Evolutionary conservation across 2,888 invertebrate species (phyloP).

Genomic region (Imbricaverruca yamaguchii): DNA sequence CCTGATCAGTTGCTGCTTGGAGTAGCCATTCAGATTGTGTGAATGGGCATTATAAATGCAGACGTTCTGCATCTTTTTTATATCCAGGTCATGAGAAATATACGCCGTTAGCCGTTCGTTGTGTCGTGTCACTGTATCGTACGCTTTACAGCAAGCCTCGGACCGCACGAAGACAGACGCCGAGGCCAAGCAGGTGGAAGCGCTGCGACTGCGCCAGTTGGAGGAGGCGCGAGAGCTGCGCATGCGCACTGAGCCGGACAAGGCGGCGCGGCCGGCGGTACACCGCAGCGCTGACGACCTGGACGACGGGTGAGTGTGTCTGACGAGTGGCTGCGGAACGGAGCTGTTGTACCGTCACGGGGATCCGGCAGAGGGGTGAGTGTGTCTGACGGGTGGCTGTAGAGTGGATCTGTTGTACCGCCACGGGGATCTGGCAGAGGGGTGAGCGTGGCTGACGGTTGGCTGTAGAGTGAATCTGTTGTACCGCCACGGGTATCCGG

Average conservation of each 20-base stretch:
- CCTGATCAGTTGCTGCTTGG: no score
- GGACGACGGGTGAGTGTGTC: constrained; percentile 29
- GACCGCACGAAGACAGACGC: constrained; percentile 63
- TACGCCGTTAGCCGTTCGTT: no score
- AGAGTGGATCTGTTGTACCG: no score
- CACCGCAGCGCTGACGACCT: constrained; percentile 31
- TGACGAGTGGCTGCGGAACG: no score
- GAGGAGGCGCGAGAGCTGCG: constrained; percentile 68
- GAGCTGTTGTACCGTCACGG: no score
- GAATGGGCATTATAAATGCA: no score
- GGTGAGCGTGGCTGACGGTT: constrained; percentile 25
- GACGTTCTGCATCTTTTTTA: no score
- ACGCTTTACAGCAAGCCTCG: constrained; percentile 50
- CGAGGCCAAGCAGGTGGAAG: constrained; percentile 71
- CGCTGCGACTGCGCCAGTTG: constrained; percentile 62
- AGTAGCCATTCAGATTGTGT: no score
- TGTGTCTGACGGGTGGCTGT: background rate
- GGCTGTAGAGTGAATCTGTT: no score
- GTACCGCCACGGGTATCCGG: no score
- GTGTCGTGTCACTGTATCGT: background rate
- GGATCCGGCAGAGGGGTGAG: constrained; percentile 29
- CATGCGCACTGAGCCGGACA: constrained; percentile 70
- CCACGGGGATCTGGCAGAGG: constrained; percentile 27
- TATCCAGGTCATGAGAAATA: no score
- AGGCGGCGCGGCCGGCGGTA: constrained; percentile 58